phyloP scores from a whole-genome alignment of 2,797 vertebrate species.

The Sebastes taczanowskii region DNA sequence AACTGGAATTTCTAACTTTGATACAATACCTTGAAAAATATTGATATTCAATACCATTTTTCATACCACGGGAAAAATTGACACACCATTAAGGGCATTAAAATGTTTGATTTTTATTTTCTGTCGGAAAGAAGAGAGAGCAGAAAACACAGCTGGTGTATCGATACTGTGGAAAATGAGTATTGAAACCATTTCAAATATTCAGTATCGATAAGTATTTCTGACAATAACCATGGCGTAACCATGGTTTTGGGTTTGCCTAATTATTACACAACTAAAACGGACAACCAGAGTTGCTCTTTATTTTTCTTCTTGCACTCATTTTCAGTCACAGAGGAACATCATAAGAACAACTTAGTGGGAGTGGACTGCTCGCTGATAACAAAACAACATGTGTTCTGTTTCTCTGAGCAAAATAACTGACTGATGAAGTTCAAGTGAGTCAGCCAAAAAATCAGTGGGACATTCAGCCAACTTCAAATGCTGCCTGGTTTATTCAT shows the following conservation, averaged over 20 bases:
- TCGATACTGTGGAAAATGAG: no score
- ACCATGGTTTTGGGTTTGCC: not conserved
- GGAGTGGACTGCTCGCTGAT: not conserved
- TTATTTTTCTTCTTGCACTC: not conserved
- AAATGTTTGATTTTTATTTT: no score
- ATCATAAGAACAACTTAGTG: not conserved
- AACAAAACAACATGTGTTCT: conserved; percentile 4
- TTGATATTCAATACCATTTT: no score
- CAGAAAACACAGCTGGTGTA: no score
- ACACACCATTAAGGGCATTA: no score
- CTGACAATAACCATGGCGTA: no score
- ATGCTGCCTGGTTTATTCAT: conserved; percentile 6
- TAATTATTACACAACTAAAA: not conserved
- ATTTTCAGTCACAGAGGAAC: not conserved
- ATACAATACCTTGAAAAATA: no score
- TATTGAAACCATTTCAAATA: no score
- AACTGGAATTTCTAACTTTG: no score
- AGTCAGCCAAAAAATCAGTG: not conserved
- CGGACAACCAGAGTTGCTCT: not conserved
- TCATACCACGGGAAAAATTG: fast-evolving
- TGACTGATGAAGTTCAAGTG: not conserved
- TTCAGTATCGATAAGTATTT: no score
- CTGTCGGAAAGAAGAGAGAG: no score
- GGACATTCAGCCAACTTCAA: conserved; percentile 9
- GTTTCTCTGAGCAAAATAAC: not conserved